Conservation (phyloP, 2,113 vertebrate genomes). For the Brachyhypopomus gauderio region DNA sequence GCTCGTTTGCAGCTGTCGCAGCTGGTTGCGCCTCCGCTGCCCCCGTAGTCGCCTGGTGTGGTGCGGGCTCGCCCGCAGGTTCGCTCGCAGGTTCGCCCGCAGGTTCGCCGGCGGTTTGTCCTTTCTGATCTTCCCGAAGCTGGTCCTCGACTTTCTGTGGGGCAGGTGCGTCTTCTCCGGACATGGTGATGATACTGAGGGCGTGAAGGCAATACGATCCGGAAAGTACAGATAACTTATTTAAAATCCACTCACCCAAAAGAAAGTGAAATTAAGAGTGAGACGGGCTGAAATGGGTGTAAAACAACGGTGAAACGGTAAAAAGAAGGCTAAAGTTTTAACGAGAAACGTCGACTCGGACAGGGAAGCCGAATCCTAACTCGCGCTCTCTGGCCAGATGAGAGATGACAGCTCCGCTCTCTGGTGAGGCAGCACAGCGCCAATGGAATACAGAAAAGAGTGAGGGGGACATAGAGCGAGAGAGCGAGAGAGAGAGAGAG, state of each 20-base stretch:
- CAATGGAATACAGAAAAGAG: not conserved
- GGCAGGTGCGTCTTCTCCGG: conserved; percentile 71
- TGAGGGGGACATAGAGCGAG: not conserved
- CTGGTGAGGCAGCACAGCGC: not conserved
- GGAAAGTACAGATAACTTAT: not conserved
- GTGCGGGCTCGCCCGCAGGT: conserved; percentile 24
- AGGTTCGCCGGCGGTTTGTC: conserved; percentile 34
- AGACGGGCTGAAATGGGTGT: not conserved
- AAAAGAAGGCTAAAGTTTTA: not conserved
- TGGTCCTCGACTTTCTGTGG: conserved; percentile 54
- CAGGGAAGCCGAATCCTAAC: not conserved
- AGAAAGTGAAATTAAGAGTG: not conserved
- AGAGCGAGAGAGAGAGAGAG: not conserved
- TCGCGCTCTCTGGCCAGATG: not conserved
- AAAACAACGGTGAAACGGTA: not conserved
- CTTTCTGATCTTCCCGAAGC: conserved; percentile 55
- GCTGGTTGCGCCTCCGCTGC: conserved; percentile 4
- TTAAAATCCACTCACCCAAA: too few relatives aligned
- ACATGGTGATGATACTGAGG: conserved; percentile 59
- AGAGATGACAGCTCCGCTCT: conserved; percentile 1
- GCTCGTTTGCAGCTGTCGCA: too few relatives aligned
- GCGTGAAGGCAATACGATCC: not conserved
- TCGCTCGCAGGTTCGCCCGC: conserved; percentile 26
- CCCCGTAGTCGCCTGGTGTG: conserved; percentile 17
- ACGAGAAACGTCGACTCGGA: not conserved